Percentiles rank a stretch among this genome's conserved stretches.
phyloP scores from a whole-genome alignment of 1,140 invertebrate genomes.

The Brachionus calyciflorus region DNA sequence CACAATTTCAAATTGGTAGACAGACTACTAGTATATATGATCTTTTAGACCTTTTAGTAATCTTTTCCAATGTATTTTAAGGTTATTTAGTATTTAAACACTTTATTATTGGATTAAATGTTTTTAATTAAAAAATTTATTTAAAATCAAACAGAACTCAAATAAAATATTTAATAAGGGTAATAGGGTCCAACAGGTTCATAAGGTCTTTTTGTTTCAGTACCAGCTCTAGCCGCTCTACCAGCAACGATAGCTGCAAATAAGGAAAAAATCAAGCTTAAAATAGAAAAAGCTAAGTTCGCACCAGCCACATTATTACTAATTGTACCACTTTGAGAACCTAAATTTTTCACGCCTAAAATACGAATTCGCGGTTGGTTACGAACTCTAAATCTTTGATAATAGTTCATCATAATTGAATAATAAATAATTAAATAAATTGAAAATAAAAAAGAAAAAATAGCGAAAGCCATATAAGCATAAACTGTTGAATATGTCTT shows the following conservation, averaged over 20 bases:
- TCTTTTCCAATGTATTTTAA: too few relatives aligned
- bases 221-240: neutral
- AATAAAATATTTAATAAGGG: neutral
- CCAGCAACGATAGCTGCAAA: neutral
- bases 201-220: neutral
- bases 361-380: neutral
- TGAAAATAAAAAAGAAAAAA: conserved; percentile 8
- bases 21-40: too few relatives aligned
- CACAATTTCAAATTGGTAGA: too few relatives aligned
- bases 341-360: neutral
- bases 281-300: conserved; percentile 6
- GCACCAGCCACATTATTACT: neutral
- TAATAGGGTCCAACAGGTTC: neutral
- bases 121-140: too few relatives aligned
- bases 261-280: neutral
- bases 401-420: conserved; percentile 28
- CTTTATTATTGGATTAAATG: too few relatives aligned
- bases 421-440: conserved; percentile 44
- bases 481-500: conserved; percentile 18
- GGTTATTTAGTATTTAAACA: too few relatives aligned
- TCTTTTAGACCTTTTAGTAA: too few relatives aligned
- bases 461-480: conserved; percentile 22
- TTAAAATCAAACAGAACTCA: too few relatives aligned
- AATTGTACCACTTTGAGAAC: neutral
- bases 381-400: neutral